These are phyloP conservation scores for Caenorhabditis remanei DNA, from an alignment of 1,140 invertebrate species.

Conservation along the genomic window DNA sequence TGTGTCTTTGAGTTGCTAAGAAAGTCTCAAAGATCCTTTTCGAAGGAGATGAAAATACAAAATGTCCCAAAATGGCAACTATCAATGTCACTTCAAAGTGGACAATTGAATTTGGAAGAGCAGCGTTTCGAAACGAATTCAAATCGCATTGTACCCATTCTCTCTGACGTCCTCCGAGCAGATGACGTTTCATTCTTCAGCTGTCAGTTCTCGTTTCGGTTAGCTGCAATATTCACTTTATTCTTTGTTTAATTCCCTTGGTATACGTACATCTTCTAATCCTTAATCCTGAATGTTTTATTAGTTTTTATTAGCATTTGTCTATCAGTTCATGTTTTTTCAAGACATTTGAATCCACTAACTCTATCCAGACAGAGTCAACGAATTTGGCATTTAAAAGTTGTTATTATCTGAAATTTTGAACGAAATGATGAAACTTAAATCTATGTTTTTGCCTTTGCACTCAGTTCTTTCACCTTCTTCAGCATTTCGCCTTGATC, in stretches of 20 bases:
- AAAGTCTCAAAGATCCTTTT: conserved; percentile 39
- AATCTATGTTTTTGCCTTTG: too few relatives aligned
- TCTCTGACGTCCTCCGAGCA: conserved; percentile 21
- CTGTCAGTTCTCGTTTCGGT: neutral
- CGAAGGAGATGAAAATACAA: neutral
- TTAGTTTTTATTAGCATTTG: neutral
- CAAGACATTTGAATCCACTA: neutral
- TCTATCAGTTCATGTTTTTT: too few relatives aligned
- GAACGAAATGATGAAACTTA: too few relatives aligned
- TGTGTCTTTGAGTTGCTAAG: conserved; percentile 49
- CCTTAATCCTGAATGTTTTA: neutral
- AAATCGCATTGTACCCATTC: conserved; percentile 47
- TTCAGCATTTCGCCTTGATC: neutral
- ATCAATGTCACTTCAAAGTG: conserved; percentile 51
- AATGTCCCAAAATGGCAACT: conserved; percentile 35
- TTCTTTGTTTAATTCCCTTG: neutral
- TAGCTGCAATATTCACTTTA: neutral
- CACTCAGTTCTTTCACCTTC: neutral
- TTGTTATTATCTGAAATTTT: too few relatives aligned
- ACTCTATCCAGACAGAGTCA: neutral
- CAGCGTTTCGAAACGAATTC: conserved; percentile 16
- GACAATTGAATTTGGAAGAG: conserved; percentile 29
- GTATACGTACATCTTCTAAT: neutral
- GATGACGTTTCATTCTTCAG: conserved; percentile 20
- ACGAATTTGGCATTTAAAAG: too few relatives aligned